Evolutionary conservation across 2,888 invertebrate species (phyloP).

Genomic region (Hemaris fuciformis): DNA sequence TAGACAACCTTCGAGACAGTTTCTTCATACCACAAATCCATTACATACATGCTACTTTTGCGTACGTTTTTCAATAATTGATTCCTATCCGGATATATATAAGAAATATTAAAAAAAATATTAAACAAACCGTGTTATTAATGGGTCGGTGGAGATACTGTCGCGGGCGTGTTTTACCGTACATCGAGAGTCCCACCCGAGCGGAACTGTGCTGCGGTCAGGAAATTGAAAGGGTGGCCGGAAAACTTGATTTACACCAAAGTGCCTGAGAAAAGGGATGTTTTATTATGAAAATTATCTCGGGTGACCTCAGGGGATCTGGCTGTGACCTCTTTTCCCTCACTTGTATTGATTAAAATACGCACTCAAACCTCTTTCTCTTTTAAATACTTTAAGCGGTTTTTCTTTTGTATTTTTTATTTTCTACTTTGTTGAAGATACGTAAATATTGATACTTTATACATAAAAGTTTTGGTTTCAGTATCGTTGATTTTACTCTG

Average conservation of each 20-base stretch:
- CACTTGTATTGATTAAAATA: slow-evolving; percentile 43
- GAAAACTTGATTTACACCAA: slow-evolving; percentile 74
- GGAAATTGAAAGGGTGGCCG: slow-evolving; percentile 73
- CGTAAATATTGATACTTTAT: no score
- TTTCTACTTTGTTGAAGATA: background rate
- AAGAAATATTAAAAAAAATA: background rate
- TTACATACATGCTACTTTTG: no score
- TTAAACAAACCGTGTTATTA: slow-evolving; percentile 4
- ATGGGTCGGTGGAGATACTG: slow-evolving; percentile 45
- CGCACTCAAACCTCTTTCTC: slow-evolving; percentile 28
- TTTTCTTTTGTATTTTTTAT: background rate
- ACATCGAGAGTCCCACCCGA: slow-evolving; percentile 66
- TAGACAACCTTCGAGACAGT: no score
- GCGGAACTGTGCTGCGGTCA: slow-evolving; percentile 67
- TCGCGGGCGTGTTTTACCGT: slow-evolving; percentile 49
- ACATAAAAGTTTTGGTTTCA: no score
- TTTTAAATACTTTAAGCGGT: slow-evolving; percentile 18
- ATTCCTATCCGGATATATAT: no score
- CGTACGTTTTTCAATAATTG: no score
- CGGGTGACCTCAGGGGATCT: slow-evolving; percentile 43
- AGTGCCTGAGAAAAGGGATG: slow-evolving; percentile 70
- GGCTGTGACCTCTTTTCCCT: slow-evolving; percentile 43
- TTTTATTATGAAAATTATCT: slow-evolving; percentile 75
- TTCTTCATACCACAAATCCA: no score
- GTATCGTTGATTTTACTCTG: no score